Evolutionary conservation across 2,797 vertebrate species (phyloP), one percentile per base, ranked within the genome.

Genomic region (Microcaecilia unicolor): DNA sequence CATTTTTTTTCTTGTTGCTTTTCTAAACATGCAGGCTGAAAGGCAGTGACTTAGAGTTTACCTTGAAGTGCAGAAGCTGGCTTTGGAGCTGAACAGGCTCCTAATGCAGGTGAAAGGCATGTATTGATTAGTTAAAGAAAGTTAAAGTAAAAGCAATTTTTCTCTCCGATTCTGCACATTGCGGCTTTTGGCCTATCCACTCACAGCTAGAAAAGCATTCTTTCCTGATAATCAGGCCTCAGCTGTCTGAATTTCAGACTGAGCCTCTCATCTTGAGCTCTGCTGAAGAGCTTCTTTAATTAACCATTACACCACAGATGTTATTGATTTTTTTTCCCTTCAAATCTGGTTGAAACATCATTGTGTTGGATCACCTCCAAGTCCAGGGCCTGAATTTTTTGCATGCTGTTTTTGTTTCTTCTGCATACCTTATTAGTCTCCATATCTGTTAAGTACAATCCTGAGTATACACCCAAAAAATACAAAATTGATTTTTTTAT

Each of bases 281-380:
- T 78, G 56, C 85, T 97, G 87, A 90, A 98, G 93, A 94, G 92
- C 89, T 91, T 93, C 92, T 95, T 97, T 98, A 98, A 98, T 98
- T 98, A 98, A 97, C 94, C 92, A 97, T 97, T 95, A 94, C 95
- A 92, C 91, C 91, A 90, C 94, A 98, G 95, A 98, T 98, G 93
- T 93, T 94, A 98, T 98, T 94, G 92, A 98, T 98, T 94, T 92
- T 88, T 84, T 78, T 77, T 72, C 70, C 58, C 64, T 63, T 72
- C 67, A 82, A 76, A 84, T 87, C 85, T 84, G 82, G 78, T 83
- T 83, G 83, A 81, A 82, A 87, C 86, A 88, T 88, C 83, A 85
- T 87, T 85, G 78, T 85, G 78, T 78, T 86, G 86, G 86, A 90
- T 85, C 57, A 29, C 78, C 70, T 87, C 87, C 85, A 88, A 83